Conservation (phyloP, 1,140 invertebrate genomes). For the Gyrodactylus bullatarudis region DNA sequence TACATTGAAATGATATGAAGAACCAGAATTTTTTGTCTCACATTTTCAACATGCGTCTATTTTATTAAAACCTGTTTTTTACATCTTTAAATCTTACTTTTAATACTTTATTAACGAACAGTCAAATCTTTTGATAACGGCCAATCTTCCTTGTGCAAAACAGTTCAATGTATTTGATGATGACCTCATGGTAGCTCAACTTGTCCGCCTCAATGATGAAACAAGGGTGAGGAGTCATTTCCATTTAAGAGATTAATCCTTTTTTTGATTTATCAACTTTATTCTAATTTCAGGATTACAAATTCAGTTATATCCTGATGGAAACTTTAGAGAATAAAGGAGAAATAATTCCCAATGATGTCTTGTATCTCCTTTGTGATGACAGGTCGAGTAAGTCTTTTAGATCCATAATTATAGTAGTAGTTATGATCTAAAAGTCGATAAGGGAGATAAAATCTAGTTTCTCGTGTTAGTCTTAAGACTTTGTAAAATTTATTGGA, state of each 20-base stretch:
- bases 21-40: too few species aligned
- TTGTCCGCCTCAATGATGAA: neutral
- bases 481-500: too few species aligned
- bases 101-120: too few species aligned
- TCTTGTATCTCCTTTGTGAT: neutral
- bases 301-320: neutral
- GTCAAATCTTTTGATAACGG: conserved; percentile 65
- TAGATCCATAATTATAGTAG: neutral
- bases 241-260: neutral
- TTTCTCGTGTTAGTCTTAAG: too few species aligned
- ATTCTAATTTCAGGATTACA: neutral
- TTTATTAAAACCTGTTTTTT: too few species aligned
- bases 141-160: conserved; percentile 89
- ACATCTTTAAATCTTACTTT: too few species aligned
- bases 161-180: conserved; percentile 42
- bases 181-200: neutral
- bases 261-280: neutral
- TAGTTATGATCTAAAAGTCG: too few species aligned
- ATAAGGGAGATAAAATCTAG: too few species aligned
- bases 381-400: neutral
- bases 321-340: neutral
- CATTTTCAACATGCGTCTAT: too few species aligned
- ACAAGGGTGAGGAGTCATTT: neutral
- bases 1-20: too few species aligned
- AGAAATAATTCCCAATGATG: neutral